These are phyloP conservation scores for Drosophila seguyi DNA, from an alignment of 1,140 invertebrate genomes.

Conservation along the genomic window DNA sequence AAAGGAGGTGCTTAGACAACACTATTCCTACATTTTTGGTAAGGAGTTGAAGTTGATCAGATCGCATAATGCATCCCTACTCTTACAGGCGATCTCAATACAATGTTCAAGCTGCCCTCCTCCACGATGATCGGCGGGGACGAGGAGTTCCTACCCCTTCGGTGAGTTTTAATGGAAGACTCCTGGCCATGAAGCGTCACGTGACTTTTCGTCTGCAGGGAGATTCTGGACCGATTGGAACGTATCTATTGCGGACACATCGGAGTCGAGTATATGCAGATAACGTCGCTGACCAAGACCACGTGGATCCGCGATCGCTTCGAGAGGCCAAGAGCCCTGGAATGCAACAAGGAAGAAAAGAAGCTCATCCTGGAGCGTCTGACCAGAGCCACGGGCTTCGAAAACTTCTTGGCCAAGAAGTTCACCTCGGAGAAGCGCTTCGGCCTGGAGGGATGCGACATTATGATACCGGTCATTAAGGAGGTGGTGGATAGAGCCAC, in stretches of 20 bases:
- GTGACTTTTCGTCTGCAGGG: slow-evolving; percentile 85
- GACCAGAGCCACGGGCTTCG: slow-evolving; percentile 87
- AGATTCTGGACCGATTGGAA: slow-evolving; percentile 92
- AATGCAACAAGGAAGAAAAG: slow-evolving; percentile 51
- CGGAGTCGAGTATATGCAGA: slow-evolving; percentile 96
- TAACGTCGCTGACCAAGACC: slow-evolving; percentile 91
- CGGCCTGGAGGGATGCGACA: slow-evolving; percentile 96
- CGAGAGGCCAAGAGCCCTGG: slow-evolving; percentile 88
- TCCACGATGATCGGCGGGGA: slow-evolving; percentile 70
- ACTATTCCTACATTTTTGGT: slow-evolving; percentile 67
- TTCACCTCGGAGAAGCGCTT: slow-evolving; percentile 96
- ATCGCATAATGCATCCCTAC: neutral
- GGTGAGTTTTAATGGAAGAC: slow-evolving; percentile 39
- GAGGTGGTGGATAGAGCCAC: slow-evolving; percentile 94
- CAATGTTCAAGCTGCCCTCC: slow-evolving; percentile 61
- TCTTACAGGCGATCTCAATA: slow-evolving; percentile 61
- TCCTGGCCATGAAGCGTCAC: slow-evolving; percentile 35
- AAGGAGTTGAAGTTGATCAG: neutral
- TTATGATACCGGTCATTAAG: slow-evolving; percentile 94
- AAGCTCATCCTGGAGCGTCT: slow-evolving; percentile 62
- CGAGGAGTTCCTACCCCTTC: slow-evolving; percentile 57
- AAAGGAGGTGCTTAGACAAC: slow-evolving; percentile 65
- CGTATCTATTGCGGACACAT: slow-evolving; percentile 88
- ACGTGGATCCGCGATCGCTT: slow-evolving; percentile 93
- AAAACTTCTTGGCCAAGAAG: slow-evolving; percentile 94